These are phyloP conservation scores for Meloidogyne floridensis DNA, from an alignment of 1,140 invertebrate genomes.

Conservation along the genomic window DNA sequence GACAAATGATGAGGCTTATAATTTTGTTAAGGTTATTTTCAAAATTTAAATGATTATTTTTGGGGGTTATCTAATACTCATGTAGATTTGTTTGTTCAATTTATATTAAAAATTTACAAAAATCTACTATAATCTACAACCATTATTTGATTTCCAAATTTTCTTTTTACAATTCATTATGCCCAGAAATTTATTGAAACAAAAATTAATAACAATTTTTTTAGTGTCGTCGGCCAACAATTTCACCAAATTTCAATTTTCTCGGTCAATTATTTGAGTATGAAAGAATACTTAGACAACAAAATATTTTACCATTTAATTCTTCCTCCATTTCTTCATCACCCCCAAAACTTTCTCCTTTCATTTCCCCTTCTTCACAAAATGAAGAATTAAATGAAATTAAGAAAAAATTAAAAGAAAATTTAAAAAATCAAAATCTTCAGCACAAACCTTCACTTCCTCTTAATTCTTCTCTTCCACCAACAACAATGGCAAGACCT, in stretches of 20 bases:
- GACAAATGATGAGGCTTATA: slow-evolving; percentile 73
- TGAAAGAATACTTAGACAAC: slow-evolving; percentile 65
- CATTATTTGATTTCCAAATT: no score
- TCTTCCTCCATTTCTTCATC: background rate
- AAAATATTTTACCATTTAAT: slow-evolving; percentile 21
- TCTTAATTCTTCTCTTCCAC: no score
- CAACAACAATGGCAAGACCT: background rate
- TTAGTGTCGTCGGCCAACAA: slow-evolving; percentile 62
- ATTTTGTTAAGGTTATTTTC: slow-evolving; percentile 51
- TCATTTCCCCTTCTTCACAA: background rate
- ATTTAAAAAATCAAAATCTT: background rate
- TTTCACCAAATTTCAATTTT: slow-evolving; percentile 73
- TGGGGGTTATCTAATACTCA: no score
- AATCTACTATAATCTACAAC: no score
- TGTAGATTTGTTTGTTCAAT: no score
- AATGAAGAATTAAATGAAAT: slow-evolving; percentile 4
- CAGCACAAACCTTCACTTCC: slow-evolving; percentile 2
- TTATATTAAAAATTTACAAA: no score
- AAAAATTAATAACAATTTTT: slow-evolving; percentile 1
- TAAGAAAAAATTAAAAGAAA: slow-evolving; percentile 3
- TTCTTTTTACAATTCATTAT: no score
- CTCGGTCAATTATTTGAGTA: slow-evolving; percentile 72
- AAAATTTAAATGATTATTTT: background rate
- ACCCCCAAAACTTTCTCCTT: background rate
- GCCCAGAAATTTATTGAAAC: background rate